Evolutionary conservation across 2,797 vertebrate species (phyloP), one percentile per base, ranked within the genome.

Genomic region (Phoebastria nigripes): DNA sequence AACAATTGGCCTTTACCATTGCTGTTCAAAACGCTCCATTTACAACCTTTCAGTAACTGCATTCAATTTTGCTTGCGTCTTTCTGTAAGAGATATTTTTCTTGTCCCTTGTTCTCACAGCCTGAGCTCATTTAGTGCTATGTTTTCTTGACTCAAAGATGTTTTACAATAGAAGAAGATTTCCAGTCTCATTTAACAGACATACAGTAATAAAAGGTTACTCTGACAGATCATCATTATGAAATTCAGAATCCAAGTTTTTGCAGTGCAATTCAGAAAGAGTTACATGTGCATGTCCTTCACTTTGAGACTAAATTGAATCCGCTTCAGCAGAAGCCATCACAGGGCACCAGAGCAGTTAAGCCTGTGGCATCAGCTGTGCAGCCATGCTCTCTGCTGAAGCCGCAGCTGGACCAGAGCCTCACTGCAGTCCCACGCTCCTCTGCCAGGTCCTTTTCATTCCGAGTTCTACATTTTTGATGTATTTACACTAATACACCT

Each of bases 1-100:
- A 94, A 80, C 88, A 96, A 98, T 86, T 92, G 94, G 72, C 78
- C 90, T 97, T 97, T 96, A 97, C 87, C 92, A 93, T 52, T 71
- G 42, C 74, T 69, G 79, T 71, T 97, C 95, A 94, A 96, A 92
- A 96, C 11, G 16, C 25, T 81, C 90, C n/a, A 65, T 90, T 96
- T 65, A 81, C 49, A 87, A 59, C 19, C 77, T 92, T 94, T 89
- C 80, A 95, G 42, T 93, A 94, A 94, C 56, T 86, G 47, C 65
- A 58, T 69, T 90, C 86, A 90, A 55, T 18, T 46, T 85, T 29
- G 82, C 78, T 91, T 96, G 47, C 80, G 69, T 73, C 78, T 84
- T 87, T 83, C 51, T 69, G 26, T 31, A 66, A 89, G 49, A 83
- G 39, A 28, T 55, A 79, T 65, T 76, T 72, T 69, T 29, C 61